A percentile compares a stretch with the other conserved stretches of the same genome.
phyloP scores from a whole-genome alignment of 2,888 invertebrate species.

The Mallateleia sp. region DNA sequence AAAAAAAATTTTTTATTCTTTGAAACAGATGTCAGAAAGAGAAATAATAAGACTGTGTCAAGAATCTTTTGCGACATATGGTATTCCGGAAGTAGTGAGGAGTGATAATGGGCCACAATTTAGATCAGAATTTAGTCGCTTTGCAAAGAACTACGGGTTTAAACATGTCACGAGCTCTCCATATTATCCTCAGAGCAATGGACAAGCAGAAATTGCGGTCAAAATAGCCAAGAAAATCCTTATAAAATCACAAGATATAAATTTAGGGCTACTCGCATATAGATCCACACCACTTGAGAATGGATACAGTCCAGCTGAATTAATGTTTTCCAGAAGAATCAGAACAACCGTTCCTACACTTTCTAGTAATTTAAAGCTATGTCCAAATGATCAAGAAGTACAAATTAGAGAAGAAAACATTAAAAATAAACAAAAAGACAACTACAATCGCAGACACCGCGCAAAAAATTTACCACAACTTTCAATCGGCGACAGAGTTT shows the following conservation, averaged over 20 bases:
- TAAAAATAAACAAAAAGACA: conserved; percentile 60
- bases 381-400: not conserved
- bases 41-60: conserved; percentile 44
- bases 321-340: conserved; percentile 62
- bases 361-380: conserved; percentile 8
- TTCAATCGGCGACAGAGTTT: conserved; percentile 75
- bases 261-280: conserved; percentile 59
- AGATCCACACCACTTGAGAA: conserved; percentile 61
- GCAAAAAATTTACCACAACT: conserved; percentile 66
- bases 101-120: conserved; percentile 72
- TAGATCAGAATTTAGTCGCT: conserved; percentile 36
- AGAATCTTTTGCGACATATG: conserved; percentile 27
- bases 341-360: conserved; percentile 20
- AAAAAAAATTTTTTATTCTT: too few relatives aligned
- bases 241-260: conserved; percentile 53
- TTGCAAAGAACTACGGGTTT: conserved; percentile 67
- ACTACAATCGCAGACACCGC: conserved; percentile 75
- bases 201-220: conserved; percentile 72
- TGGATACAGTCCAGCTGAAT: conserved; percentile 64
- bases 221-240: conserved; percentile 73
- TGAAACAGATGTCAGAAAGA: conserved; percentile 51
- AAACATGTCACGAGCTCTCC: conserved; percentile 76
- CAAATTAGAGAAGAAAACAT: conserved; percentile 55
- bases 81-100: conserved; percentile 43
- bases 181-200: conserved; percentile 76